phyloP scores from a whole-genome alignment of 2,888 invertebrate genomes.

The Sisyra nigra region DNA sequence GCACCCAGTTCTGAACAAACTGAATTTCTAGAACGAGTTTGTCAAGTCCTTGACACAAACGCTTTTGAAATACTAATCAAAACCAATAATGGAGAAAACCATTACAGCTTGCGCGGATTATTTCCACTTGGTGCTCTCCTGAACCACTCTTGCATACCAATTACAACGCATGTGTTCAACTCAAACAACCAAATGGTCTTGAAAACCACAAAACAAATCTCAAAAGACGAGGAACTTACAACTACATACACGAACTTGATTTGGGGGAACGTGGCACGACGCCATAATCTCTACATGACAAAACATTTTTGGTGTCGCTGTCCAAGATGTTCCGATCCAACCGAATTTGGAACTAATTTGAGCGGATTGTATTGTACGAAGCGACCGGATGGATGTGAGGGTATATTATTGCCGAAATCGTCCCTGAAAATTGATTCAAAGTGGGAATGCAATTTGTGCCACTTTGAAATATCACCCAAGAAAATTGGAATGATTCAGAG shows the following conservation, averaged over 20 bases:
- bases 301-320: conserved; percentile 55
- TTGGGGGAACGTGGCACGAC: conserved; percentile 50
- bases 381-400: conserved; percentile 30
- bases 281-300: conserved; percentile 41
- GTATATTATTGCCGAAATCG: conserved; percentile 38
- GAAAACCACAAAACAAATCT: conserved; percentile 39
- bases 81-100: conserved; percentile 28
- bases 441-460: conserved; percentile 45
- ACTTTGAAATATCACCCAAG: conserved; percentile 28
- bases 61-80: conserved; percentile 43
- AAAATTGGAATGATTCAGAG: conserved; percentile 34
- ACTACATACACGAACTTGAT: conserved; percentile 46
- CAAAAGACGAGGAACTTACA: conserved; percentile 42
- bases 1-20: conserved; percentile 38
- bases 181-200: conserved; percentile 38
- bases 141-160: conserved; percentile 54
- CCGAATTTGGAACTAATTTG: conserved; percentile 42
- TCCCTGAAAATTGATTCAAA: conserved; percentile 30
- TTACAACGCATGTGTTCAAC: conserved; percentile 46
- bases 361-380: conserved; percentile 38
- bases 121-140: conserved; percentile 50
- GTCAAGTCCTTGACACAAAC: conserved; percentile 47
- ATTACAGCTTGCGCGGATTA: conserved; percentile 39
- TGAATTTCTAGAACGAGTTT: conserved; percentile 37
- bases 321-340: conserved; percentile 45